phyloP scores from a whole-genome alignment of 2,888 invertebrate species.

The Nomada ferruginata region DNA sequence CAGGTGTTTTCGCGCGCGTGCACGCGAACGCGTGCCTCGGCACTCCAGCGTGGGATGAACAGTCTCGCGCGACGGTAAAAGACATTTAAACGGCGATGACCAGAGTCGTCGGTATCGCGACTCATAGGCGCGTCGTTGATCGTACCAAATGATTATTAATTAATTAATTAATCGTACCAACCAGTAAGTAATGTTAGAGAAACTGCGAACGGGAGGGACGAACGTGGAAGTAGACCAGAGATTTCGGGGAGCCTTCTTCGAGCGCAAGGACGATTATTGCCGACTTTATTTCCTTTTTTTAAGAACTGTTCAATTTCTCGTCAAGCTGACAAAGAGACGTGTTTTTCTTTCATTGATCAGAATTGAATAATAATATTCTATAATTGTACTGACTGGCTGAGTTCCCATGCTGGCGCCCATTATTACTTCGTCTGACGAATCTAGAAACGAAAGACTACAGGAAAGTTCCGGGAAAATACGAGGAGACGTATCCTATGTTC shows the following conservation, averaged over 20 bases:
- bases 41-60: background rate
- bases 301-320: constrained; percentile 4
- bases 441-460: constrained; percentile 3
- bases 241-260: constrained; percentile 66
- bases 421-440: background rate
- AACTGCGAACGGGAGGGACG: constrained; percentile 42
- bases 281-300: constrained; percentile 6
- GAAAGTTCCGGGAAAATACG: background rate
- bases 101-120: constrained; percentile 69
- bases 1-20: background rate
- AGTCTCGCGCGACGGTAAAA: background rate
- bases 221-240: constrained; percentile 36
- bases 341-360: background rate
- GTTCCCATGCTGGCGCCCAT: constrained; percentile 30
- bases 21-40: background rate
- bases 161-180: constrained; percentile 68
- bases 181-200: constrained; percentile 61
- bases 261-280: constrained; percentile 45
- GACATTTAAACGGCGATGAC: constrained; percentile 39
- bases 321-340: constrained; percentile 1
- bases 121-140: constrained; percentile 69
- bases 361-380: background rate
- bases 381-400: background rate
- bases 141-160: constrained; percentile 76
- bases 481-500: constrained; percentile 1